Conservation (phyloP, 2,888 invertebrate species). For the Volucella inanis region DNA sequence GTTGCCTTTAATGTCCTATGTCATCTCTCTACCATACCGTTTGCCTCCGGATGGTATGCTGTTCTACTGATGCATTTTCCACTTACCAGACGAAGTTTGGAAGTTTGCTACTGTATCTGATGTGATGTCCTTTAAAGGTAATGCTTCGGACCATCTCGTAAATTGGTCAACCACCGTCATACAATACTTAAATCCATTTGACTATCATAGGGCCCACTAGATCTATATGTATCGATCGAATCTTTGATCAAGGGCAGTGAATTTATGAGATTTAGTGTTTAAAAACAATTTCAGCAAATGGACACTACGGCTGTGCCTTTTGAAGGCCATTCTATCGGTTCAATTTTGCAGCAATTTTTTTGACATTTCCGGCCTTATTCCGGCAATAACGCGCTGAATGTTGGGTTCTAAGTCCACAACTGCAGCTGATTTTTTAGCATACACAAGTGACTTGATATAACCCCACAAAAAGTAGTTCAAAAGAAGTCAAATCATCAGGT, state of each 20-base stretch:
- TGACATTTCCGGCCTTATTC: too few relatives aligned
- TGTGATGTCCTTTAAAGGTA: background rate
- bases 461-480: too few relatives aligned
- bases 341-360: too few relatives aligned
- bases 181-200: background rate
- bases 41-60: constrained; percentile 80
- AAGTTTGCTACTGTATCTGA: constrained; percentile 33
- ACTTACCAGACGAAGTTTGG: background rate
- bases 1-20: constrained; percentile 47
- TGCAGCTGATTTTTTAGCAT: too few relatives aligned
- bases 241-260: constrained; percentile 16
- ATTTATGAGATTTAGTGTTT: background rate
- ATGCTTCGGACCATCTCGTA: background rate
- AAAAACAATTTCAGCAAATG: too few relatives aligned
- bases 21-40: constrained; percentile 73
- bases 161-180: background rate
- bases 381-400: too few relatives aligned
- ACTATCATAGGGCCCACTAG: background rate
- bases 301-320: too few relatives aligned
- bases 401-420: too few relatives aligned
- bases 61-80: constrained; percentile 73
- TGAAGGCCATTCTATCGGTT: too few relatives aligned
- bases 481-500: too few relatives aligned
- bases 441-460: too few relatives aligned
- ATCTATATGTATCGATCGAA: constrained; percentile 5